Conservation (phyloP, 2,113 vertebrate genomes). For the rat (Rattus norvegicus) region DNA sequence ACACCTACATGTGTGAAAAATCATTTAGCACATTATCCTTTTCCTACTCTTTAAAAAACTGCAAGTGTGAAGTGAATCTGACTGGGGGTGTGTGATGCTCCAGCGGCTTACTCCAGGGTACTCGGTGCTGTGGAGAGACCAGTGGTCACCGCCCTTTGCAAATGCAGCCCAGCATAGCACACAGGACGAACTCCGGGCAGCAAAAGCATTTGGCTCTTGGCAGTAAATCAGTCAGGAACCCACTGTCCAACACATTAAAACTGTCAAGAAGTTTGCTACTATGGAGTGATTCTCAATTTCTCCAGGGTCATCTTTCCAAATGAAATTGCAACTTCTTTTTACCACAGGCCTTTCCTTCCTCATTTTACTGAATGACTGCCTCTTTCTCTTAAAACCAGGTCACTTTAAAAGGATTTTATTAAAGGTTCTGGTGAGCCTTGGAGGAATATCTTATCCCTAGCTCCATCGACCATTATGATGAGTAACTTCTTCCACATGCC, state of each 20-base stretch:
- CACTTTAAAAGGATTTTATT: neutral
- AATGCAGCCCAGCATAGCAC: neutral
- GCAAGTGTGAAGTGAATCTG: neutral
- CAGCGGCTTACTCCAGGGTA: neutral
- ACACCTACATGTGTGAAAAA: conserved; percentile 85
- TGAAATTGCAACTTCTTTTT: conserved; percentile 20
- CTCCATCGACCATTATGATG: neutral
- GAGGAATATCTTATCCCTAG: neutral
- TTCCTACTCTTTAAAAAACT: neutral
- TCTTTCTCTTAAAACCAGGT: neutral
- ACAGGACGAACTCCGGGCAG: neutral
- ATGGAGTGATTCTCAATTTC: neutral
- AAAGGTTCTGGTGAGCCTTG: neutral
- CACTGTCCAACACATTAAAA: neutral
- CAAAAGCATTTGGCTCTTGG: neutral
- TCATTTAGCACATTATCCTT: neutral
- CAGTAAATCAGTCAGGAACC: neutral
- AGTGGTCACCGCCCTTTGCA: neutral
- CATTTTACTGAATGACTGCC: neutral
- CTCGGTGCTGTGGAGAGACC: neutral
- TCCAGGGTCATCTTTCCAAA: neutral
- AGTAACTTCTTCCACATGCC: neutral
- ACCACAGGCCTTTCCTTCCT: neutral
- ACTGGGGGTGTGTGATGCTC: neutral
- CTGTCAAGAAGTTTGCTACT: neutral